Percentiles rank a stretch among this genome's conserved stretches.
Evolutionary conservation across 1,140 invertebrate genomes (phyloP).

Genomic region (Diachasmimorpha longicaudata): DNA sequence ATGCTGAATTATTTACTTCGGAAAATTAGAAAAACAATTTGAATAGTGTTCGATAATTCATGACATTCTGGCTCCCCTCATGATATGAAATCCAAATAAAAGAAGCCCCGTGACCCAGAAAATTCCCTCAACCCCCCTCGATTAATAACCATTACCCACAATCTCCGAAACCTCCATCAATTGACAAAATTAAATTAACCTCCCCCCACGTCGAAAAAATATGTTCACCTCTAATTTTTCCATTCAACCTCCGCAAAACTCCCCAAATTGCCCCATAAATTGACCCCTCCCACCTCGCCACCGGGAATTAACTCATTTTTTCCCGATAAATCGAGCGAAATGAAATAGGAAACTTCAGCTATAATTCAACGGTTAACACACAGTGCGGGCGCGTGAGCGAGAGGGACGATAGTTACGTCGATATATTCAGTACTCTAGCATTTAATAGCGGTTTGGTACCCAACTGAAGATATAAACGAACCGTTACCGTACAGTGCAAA

Average conservation of each 20-base stretch:
- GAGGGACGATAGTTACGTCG: slow-evolving; percentile 22
- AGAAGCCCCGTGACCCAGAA: too few relatives aligned
- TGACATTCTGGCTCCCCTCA: too few relatives aligned
- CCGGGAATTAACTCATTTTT: not conserved
- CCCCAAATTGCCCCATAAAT: not conserved
- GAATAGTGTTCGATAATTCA: too few relatives aligned
- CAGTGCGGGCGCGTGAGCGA: not conserved
- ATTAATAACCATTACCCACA: not conserved
- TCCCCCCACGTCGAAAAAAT: not conserved
- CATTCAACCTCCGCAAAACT: not conserved
- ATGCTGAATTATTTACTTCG: too few relatives aligned
- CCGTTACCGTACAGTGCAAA: slow-evolving; percentile 11
- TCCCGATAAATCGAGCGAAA: not conserved
- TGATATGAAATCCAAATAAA: too few relatives aligned
- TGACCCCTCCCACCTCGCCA: not conserved
- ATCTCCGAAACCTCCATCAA: not conserved
- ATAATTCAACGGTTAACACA: slow-evolving; percentile 2
- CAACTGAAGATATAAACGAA: slow-evolving; percentile 20
- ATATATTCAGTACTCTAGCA: slow-evolving; percentile 26
- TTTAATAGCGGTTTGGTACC: slow-evolving; percentile 24
- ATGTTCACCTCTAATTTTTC: not conserved
- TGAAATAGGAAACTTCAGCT: slow-evolving; percentile 1
- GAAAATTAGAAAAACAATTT: too few relatives aligned
- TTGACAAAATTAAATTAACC: not conserved
- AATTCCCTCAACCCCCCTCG: not conserved